Base-by-base conservation (phyloP, 2,888 invertebrate genomes). In the Drosophila nigritarsus region DNA sequence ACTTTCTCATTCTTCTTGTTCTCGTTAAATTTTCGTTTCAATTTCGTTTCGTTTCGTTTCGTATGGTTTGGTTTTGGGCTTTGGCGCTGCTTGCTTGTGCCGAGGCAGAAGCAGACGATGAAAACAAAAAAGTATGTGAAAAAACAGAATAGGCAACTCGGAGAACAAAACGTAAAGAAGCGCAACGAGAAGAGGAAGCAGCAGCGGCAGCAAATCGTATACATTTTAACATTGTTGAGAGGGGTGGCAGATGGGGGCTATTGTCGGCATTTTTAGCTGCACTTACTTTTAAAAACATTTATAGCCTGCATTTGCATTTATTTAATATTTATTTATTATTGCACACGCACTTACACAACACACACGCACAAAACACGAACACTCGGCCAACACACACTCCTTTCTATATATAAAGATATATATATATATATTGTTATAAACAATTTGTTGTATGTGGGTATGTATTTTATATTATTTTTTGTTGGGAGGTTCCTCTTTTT, bases 111-210 rank as follows among this genome's bases (percentile, higher is more conserved):
- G 60, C 83, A 85, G 87, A 87, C 87, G 85, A 85, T 89, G 85
- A 85, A 85, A 85, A 85, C 85, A 85, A 89, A 85, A 85, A 87
- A 81, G 78, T 75, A 83, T 74, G 76, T 65, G 65, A 81, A 84
- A 71, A 80, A 79, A 73, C 74, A 82, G 75, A 80, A 83, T 76
- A 69, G 71, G 64, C 73, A 77, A 73, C 50, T 55, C 42, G 54
- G 32, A 34, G 54, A 42, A 40, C 65, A 69, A 69, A 69, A 61
- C 40, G 53, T 60, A 67, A 66, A 63, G 42, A 54, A 60, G 38
- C 27, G 42, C 36, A 49, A 40, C 53, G 60, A 30, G 48, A 60
- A 53, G 50, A n/a, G 34, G 20, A 40, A 32, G 42, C 45, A 64
- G 40, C 36, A 53, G 50, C 13, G 42, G 42, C 13, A 58, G 40